Evolutionary conservation across 1,140 invertebrate genomes (phyloP), one percentile per base, ranked within the genome.

Genomic region (Chironomus tepperi): DNA sequence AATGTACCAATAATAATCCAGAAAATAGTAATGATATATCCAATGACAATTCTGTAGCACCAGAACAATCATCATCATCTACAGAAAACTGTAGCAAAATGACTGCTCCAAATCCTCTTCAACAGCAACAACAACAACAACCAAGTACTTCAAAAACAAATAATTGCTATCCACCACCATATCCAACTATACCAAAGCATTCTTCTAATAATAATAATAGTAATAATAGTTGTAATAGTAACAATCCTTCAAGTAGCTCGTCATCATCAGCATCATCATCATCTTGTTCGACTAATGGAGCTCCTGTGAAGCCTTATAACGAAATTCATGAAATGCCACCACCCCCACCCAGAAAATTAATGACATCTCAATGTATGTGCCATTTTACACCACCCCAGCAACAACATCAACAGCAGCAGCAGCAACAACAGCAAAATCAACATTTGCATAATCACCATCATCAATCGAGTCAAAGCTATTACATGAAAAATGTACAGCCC

Each of bases 341-440:
- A 70, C 65, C 65, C 7, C 65, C 65, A 21, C 65, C 65, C n/a
- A 70, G 65, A 21, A 70, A 70, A 70, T 57, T 57, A 57, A 70
- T 70, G 65, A 19, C 19, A 19, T 6, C 65, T 18, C 65, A 70
- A 70, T 70, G 65, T 10, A 70, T 70, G 65, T 70, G 65, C 65
- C 65, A 70, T 70, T 70, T 18, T 70, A 5, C 0, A 18, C 65
- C 65, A 70, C 76, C 19, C 7, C 73, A 73, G 5, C 64, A 34
- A 57, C 73, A 21, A 5, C 43, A 74, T 5, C 43, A 74, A 47
- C 65, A 42, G 42, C 72, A 73, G 6, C 72, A 73, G n/a, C 73
- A 73, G 5, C 64, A 34, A 57, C 73, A 21, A 5, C 43, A 74
- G 12, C 43, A 74, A 47, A 74, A 42, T 73, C 72, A 73, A 8